Percentiles rank a stretch among this genome's conserved stretches.
phyloP scores from a whole-genome alignment of 2,113 vertebrate species.

The Hemiscyllium ocellatum region DNA sequence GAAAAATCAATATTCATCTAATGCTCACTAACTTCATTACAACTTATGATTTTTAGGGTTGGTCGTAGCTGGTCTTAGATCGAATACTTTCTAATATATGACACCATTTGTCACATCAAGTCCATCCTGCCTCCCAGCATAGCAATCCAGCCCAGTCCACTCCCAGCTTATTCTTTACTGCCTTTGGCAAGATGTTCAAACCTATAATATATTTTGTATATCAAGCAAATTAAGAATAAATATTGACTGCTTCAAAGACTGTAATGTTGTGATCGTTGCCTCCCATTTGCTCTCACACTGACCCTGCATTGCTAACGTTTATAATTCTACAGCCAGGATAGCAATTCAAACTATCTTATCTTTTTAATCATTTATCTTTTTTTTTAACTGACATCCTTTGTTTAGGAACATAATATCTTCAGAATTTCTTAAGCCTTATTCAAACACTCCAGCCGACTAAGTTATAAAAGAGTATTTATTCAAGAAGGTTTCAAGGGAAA shows the following conservation, averaged over 20 bases:
- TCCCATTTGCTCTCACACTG: not conserved
- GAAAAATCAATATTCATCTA: not conserved
- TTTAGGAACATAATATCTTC: slow-evolving; percentile 19
- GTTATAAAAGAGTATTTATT: slow-evolving; percentile 21
- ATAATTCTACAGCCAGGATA: not conserved
- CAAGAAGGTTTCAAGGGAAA: not conserved
- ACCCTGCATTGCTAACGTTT: not conserved
- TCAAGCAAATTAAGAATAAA: not conserved
- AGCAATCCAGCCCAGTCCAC: too few species aligned
- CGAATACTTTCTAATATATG: not conserved
- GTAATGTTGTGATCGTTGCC: not conserved
- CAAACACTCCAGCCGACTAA: not conserved
- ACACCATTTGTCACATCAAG: too few species aligned
- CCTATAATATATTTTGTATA: not conserved
- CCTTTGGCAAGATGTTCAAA: not conserved
- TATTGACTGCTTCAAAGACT: not conserved
- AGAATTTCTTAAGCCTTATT: slow-evolving; percentile 17
- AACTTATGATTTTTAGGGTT: not conserved
- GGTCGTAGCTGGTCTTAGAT: not conserved
- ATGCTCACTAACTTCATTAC: not conserved
- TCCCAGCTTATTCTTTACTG: too few species aligned
- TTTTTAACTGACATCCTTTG: not conserved
- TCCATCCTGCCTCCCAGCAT: too few species aligned
- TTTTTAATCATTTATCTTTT: not conserved
- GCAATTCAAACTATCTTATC: slow-evolving; percentile 26